These are phyloP conservation scores for Macroglossus sobrinus DNA, from an alignment of 2,113 vertebrate species.

Conservation along the genomic window DNA sequence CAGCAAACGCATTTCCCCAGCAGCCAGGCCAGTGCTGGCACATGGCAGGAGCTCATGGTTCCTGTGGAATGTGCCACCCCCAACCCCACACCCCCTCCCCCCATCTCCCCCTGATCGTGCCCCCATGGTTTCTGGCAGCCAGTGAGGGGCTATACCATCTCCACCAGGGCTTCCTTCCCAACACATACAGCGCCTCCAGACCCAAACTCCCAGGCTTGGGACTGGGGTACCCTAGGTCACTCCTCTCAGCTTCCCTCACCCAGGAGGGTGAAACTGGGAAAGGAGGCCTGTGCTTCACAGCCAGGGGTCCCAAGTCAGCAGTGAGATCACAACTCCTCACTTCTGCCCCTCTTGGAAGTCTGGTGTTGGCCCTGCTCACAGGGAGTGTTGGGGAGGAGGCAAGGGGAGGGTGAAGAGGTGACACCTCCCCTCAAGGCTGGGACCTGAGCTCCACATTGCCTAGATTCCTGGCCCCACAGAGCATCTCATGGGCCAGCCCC, in stretches of 20 bases:
- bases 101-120: not conserved
- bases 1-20: not conserved
- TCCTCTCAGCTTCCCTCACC: not conserved
- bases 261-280: not conserved
- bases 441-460: not conserved
- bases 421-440: not conserved
- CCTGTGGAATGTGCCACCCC: not conserved
- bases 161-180: not conserved
- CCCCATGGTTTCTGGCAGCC: not conserved
- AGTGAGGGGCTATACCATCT: fast-evolving
- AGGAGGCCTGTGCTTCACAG: not conserved
- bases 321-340: not conserved
- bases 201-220: not conserved
- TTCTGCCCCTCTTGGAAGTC: not conserved
- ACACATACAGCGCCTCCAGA: not conserved
- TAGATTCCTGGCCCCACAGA: not conserved
- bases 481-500: not conserved
- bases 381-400: not conserved
- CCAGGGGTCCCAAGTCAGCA: not conserved
- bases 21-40: not conserved
- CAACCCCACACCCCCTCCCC: not conserved
- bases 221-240: not conserved
- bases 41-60: not conserved
- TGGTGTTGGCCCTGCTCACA: not conserved
- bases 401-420: not conserved